Conservation (phyloP, 2,113 vertebrate species). For the Hippocampus zosterae region DNA sequence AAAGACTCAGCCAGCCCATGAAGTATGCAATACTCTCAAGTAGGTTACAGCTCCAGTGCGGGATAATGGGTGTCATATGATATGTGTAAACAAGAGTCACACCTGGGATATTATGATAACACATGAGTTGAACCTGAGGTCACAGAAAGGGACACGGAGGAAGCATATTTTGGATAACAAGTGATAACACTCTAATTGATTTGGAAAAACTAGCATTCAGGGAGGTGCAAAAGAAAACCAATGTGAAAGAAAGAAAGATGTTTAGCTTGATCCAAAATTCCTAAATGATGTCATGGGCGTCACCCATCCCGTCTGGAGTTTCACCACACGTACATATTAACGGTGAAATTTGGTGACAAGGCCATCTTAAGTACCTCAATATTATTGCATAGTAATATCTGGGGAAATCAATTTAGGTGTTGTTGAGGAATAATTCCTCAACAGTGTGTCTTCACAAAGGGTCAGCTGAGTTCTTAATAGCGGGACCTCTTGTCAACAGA, state of each 20-base stretch:
- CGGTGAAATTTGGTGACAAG: not conserved
- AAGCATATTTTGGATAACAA: not conserved
- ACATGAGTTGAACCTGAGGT: slow-evolving; percentile 37
- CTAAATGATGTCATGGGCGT: not conserved
- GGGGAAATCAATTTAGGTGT: not conserved
- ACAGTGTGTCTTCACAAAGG: not conserved
- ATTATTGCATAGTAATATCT: not conserved
- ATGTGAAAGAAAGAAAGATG: not conserved
- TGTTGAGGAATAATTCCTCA: too few species aligned
- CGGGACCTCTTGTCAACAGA: slow-evolving; percentile 13
- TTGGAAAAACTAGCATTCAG: not conserved
- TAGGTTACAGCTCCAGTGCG: not conserved
- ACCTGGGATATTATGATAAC: slow-evolving; percentile 13
- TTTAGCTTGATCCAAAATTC: not conserved
- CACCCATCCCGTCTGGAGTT: not conserved
- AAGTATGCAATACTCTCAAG: not conserved
- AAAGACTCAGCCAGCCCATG: not conserved
- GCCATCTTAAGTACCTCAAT: not conserved
- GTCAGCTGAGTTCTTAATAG: not conserved
- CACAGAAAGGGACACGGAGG: slow-evolving; percentile 14
- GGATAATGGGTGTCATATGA: slow-evolving; percentile 19
- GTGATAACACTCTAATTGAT: slow-evolving; percentile 14
- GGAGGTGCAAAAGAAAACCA: not conserved
- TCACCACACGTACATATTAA: not conserved
- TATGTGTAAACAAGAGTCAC: slow-evolving; percentile 29